These are phyloP conservation scores for Arremon aurantiirostris DNA, from an alignment of 2,797 vertebrate species.

Conservation along the genomic window DNA sequence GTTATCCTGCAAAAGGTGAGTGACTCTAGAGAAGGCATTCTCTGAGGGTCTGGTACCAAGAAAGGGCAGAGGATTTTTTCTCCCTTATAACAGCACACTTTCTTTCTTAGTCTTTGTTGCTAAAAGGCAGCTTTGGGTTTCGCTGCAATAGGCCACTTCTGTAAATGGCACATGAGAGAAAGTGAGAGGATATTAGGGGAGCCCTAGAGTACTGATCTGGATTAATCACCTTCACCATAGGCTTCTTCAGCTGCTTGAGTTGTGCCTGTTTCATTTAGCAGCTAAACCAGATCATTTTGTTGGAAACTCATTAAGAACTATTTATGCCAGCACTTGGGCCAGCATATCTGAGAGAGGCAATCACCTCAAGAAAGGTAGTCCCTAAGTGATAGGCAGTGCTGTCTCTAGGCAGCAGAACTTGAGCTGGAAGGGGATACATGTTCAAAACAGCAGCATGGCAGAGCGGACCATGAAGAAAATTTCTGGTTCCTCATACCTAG, in stretches of 20 bases:
- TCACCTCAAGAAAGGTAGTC: neutral
- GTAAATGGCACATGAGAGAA: neutral
- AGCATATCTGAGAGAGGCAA: neutral
- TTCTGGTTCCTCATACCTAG: neutral
- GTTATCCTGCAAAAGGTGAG: constrained; percentile 94
- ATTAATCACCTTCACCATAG: neutral
- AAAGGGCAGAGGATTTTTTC: neutral
- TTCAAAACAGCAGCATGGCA: neutral
- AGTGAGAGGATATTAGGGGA: neutral
- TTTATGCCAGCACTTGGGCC: neutral
- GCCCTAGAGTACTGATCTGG: neutral
- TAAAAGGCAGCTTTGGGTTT: neutral
- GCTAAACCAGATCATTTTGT: neutral
- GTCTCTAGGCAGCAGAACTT: neutral
- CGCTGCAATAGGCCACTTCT: neutral
- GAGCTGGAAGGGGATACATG: neutral
- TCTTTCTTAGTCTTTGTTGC: neutral
- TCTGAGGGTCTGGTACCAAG: neutral
- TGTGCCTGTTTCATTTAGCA: neutral
- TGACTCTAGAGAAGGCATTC: neutral
- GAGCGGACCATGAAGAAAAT: neutral
- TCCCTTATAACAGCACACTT: neutral
- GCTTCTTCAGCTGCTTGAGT: neutral
- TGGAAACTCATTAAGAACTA: neutral
- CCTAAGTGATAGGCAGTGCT: neutral